phyloP scores from a whole-genome alignment of 2,888 invertebrate genomes.

The Coenonympha arcania region DNA sequence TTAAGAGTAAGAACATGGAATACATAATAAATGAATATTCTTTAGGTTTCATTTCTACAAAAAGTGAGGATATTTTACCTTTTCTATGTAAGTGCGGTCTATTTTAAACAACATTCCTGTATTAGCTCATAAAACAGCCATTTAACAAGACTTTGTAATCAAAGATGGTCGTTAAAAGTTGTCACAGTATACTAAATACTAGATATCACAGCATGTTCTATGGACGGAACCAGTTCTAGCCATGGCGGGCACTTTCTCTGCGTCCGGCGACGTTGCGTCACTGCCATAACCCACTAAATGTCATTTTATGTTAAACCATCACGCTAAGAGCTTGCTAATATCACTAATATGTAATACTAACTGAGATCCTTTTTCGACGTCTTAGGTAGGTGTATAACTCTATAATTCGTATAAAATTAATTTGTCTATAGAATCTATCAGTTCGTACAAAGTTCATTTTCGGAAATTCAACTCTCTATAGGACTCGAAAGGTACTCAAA shows the following conservation, averaged over 20 bases:
- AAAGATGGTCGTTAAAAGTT: conserved; percentile 3
- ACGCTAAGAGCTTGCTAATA: conserved; percentile 2
- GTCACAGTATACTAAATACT: conserved; percentile 6
- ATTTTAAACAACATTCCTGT: neutral
- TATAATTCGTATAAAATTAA: no score
- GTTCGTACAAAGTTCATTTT: no score
- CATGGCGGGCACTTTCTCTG: conserved; percentile 43
- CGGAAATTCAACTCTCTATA: no score
- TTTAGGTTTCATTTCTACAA: no score
- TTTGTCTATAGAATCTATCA: no score
- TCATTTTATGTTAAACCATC: conserved; percentile 26
- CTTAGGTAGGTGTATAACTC: no score
- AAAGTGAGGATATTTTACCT: no score
- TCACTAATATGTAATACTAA: no score
- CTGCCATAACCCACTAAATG: conserved; percentile 32
- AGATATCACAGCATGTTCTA: conserved; percentile 4
- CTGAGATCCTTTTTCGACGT: no score
- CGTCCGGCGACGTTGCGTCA: conserved; percentile 33
- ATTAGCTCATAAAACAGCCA: neutral
- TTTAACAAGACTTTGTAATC: neutral
- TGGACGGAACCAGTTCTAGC: conserved; percentile 32
- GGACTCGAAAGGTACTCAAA: no score
- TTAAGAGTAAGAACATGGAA: no score
- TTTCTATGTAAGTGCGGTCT: neutral
- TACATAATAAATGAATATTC: no score